phyloP scores from a whole-genome alignment of 2,888 invertebrate genomes.

The Limnephilus marmoratus region DNA sequence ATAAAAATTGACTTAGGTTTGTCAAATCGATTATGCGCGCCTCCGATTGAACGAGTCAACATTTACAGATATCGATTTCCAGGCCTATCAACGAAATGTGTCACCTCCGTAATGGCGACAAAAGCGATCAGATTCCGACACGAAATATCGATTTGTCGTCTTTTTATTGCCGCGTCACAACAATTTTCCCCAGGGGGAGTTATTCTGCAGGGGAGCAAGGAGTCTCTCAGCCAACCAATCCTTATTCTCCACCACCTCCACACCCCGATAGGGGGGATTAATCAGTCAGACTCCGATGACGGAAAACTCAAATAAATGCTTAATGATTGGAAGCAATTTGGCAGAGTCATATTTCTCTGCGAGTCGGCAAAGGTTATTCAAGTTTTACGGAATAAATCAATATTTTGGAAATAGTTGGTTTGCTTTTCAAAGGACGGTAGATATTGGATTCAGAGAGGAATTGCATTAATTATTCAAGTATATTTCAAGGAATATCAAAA shows the following conservation, averaged over 20 bases:
- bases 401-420: not conserved
- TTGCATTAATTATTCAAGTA: not conserved
- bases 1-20: not conserved
- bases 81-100: not conserved
- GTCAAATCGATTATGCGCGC: slow-evolving; percentile 7
- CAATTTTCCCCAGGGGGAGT: slow-evolving; percentile 14
- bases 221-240: not conserved
- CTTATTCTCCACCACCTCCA: not conserved
- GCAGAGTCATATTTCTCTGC: slow-evolving; percentile 34
- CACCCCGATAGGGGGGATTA: slow-evolving; percentile 55
- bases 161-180: slow-evolving; percentile 29
- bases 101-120: slow-evolving; percentile 13
- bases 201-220: not conserved
- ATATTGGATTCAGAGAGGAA: not conserved
- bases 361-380: slow-evolving; percentile 2
- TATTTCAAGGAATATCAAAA: not conserved
- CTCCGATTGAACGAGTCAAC: slow-evolving; percentile 5
- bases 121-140: slow-evolving; percentile 29
- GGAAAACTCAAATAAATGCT: slow-evolving; percentile 58
- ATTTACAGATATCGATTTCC: slow-evolving; percentile 17
- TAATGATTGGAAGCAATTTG: slow-evolving; percentile 62
- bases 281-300: slow-evolving; percentile 55
- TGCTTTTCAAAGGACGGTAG: not conserved
- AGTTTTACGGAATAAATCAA: slow-evolving; percentile 12
- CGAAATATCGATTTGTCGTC: slow-evolving; percentile 36